A percentile compares a stretch with the other conserved stretches of the same genome.
phyloP scores from a whole-genome alignment of 2,113 vertebrate genomes.

The Pedetes capensis region DNA sequence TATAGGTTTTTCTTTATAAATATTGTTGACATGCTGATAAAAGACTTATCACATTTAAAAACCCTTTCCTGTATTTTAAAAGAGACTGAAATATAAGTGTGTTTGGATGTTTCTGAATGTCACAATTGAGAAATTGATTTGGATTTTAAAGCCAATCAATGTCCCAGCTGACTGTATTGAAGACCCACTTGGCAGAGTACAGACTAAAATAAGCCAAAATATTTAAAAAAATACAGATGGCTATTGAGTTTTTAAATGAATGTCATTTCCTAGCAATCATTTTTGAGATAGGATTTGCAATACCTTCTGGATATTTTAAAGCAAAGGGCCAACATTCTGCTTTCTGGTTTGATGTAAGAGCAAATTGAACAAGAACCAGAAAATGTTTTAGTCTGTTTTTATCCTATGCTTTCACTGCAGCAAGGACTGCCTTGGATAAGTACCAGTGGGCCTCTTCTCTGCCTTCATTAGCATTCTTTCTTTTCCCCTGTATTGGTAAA shows the following conservation, averaged over 20 bases:
- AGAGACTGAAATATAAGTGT: background rate
- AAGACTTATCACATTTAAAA: background rate
- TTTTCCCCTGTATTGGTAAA: too few relatives aligned
- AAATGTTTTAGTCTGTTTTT: background rate
- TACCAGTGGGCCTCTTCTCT: background rate
- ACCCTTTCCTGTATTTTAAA: background rate
- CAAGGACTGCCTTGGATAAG: background rate
- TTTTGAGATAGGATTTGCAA: background rate
- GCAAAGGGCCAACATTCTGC: background rate
- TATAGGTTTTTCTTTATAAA: background rate
- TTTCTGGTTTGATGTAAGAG: background rate
- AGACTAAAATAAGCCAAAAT: background rate
- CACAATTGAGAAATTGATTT: background rate
- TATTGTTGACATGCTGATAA: background rate
- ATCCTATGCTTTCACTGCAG: background rate
- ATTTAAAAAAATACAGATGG: background rate
- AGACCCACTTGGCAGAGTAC: background rate
- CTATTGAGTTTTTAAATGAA: conserved; percentile 11
- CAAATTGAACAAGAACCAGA: background rate
- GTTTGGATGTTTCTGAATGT: background rate
- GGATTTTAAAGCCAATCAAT: background rate
- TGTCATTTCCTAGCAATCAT: background rate
- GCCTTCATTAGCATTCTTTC: background rate
- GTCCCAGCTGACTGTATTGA: background rate
- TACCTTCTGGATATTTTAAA: background rate